Evolutionary conservation across 92 coral and sea anemone species (phyloP), one percentile per base, ranked within the genome.

Genomic region (Umimayanthus chanpuru): DNA sequence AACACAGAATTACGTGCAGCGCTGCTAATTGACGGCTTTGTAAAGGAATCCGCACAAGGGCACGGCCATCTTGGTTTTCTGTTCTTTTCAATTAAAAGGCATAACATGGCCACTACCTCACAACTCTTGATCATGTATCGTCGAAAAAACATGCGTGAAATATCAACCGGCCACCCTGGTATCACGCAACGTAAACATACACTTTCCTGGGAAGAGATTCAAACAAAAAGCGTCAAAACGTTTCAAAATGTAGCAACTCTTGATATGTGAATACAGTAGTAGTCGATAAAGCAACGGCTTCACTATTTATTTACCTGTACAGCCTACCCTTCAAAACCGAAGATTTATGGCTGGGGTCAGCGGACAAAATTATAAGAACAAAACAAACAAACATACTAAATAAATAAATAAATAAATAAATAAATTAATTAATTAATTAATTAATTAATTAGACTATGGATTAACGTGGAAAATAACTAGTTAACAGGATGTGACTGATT

Each of bases 111-210:
- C 28, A 36, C 18, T 36, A 67, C 30, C 55, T 40, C 77, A 43
- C 77, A 73, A 4, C 18, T 39, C 66, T 82, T 67, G 41, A 30
- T 29, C 77, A 41, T 25, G 53, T 28, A 38, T 10, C 10, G 55
- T 43, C 30, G 75, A 26, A 66, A 38, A 79, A 77, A 14, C 20
- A 23, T 1, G 55, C 81, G 81, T 50, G 49, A 50, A 32, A 21
- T 38, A 80, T 1, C 41, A 53, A 28, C 61, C 12, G 70, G 11
- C 70, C 43, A 4, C 28, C 38, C 21, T 71, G 77, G 58, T 64
- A 80, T 93, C 77, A 93, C 36, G 96, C 96, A 49, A 93, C 96
- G 91, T 93, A 93, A 77, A 93, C 91, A 25, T 93, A 93, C n/a
- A 93, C 96, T 91, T 93, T 93, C 85, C 96, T 93, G 66, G 38